Evolutionary conservation across 1,140 invertebrate genomes (phyloP).

Genomic region (Medauroidea extradentata): DNA sequence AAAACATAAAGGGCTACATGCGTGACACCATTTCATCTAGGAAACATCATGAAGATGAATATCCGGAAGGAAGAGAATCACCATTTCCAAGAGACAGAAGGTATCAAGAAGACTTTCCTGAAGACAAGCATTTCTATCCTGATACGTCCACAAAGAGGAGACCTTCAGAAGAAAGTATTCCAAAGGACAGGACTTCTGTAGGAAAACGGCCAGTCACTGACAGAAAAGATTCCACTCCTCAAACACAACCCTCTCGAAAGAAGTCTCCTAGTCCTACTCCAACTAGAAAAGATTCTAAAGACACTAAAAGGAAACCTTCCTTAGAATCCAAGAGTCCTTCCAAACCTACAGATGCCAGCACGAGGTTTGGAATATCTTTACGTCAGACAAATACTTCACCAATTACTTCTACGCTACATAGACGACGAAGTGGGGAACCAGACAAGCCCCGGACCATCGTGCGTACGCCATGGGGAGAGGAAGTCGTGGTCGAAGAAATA

Average conservation of each 20-base stretch:
- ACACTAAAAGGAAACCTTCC: conserved; percentile 27
- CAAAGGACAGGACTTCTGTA: conserved; percentile 4
- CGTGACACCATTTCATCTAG: too few species aligned
- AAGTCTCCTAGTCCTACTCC: background rate
- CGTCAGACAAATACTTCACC: conserved; percentile 46
- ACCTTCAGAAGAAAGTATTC: background rate
- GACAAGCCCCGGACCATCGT: background rate
- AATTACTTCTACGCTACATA: conserved; percentile 1
- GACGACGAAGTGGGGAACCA: background rate
- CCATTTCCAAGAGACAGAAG: too few species aligned
- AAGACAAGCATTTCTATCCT: background rate
- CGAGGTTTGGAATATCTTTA: conserved; percentile 59
- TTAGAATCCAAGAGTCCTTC: too few species aligned
- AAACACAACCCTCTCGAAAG: background rate
- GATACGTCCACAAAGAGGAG: background rate
- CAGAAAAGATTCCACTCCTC: conserved; percentile 2
- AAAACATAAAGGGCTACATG: too few species aligned
- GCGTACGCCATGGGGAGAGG: conserved; percentile 1
- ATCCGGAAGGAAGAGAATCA: too few species aligned
- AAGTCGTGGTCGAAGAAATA: conserved; percentile 60
- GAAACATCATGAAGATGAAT: too few species aligned
- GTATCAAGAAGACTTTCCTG: background rate
- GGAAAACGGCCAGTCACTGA: background rate
- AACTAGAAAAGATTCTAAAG: conserved; percentile 14
- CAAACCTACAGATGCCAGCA: conserved; percentile 34